Evolutionary conservation across 1,140 invertebrate genomes (phyloP).

Genomic region (Heliconius melpomene): DNA sequence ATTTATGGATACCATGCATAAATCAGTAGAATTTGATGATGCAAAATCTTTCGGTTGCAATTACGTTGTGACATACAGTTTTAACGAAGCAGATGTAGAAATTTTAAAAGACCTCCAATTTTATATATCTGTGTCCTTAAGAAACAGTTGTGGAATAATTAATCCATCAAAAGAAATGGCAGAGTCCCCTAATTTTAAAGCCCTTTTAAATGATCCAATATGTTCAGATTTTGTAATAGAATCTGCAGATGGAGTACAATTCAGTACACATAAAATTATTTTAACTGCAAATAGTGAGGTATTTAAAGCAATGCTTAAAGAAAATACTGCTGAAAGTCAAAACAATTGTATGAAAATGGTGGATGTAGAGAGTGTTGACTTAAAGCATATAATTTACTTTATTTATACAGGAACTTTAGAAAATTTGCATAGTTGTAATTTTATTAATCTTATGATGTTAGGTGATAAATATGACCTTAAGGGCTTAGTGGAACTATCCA

Average conservation of each 20-base stretch:
- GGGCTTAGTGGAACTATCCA: conserved; percentile 57
- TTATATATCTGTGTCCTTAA: conserved; percentile 58
- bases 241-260: conserved; percentile 63
- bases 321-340: conserved; percentile 69
- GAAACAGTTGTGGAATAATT: conserved; percentile 1
- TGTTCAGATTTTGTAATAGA: conserved; percentile 70
- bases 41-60: conserved; percentile 41
- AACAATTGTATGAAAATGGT: conserved; percentile 64
- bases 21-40: conserved; percentile 52
- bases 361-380: conserved; percentile 64
- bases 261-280: conserved; percentile 64
- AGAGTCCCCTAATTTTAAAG: conserved; percentile 56
- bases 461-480: conserved; percentile 63
- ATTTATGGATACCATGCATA: conserved; percentile 44
- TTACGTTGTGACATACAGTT: conserved; percentile 66
- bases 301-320: conserved; percentile 74
- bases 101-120: conserved; percentile 57
- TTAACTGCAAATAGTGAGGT: conserved; percentile 66
- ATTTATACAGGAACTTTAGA: conserved; percentile 69
- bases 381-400: conserved; percentile 59
- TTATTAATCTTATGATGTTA: conserved; percentile 61
- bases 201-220: conserved; percentile 60
- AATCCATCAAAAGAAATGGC: conserved; percentile 43
- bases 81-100: conserved; percentile 62
- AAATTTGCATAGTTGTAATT: conserved; percentile 58